Conservation (phyloP, 1,140 invertebrate species). For the Drosophila sulfurigaster region DNA sequence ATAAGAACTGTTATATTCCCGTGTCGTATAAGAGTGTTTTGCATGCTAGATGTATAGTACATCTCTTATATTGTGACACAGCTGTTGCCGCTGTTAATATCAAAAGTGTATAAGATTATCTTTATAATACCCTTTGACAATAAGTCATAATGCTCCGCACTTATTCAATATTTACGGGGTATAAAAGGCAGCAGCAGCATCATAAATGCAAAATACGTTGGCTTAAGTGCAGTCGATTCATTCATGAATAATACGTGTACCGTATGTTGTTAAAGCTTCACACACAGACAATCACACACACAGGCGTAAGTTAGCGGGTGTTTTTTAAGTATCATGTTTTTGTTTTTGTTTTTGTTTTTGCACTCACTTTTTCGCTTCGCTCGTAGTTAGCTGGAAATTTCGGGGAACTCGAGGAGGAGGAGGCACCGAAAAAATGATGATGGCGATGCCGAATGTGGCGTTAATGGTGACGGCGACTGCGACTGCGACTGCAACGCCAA, state of each 20-base stretch:
- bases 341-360: constrained; percentile 24
- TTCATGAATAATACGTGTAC: constrained; percentile 28
- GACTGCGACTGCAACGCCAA: constrained; percentile 43
- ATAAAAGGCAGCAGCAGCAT: constrained; percentile 16
- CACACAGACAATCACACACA: not conserved
- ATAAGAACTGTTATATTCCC: not conserved
- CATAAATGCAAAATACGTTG: constrained; percentile 61
- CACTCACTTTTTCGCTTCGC: constrained; percentile 84
- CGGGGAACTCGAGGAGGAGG: constrained; percentile 48
- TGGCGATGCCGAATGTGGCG: constrained; percentile 46
- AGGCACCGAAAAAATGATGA: constrained; percentile 63
- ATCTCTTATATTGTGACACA: not conserved
- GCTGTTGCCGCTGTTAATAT: not conserved
- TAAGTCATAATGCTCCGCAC: not conserved
- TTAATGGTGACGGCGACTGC: constrained; percentile 51
- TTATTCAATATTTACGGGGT: not conserved
- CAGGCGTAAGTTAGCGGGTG: not conserved
- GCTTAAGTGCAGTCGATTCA: constrained; percentile 23
- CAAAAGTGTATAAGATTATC: not conserved
- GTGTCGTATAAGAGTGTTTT: not conserved
- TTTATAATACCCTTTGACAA: not conserved
- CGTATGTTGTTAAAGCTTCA: constrained; percentile 3
- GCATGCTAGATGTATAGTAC: not conserved
- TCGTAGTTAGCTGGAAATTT: constrained; percentile 83
- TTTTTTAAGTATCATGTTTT: constrained; percentile 3